Conservation (phyloP, 2,797 vertebrate genomes). For the Lophotriccus pileatus region DNA sequence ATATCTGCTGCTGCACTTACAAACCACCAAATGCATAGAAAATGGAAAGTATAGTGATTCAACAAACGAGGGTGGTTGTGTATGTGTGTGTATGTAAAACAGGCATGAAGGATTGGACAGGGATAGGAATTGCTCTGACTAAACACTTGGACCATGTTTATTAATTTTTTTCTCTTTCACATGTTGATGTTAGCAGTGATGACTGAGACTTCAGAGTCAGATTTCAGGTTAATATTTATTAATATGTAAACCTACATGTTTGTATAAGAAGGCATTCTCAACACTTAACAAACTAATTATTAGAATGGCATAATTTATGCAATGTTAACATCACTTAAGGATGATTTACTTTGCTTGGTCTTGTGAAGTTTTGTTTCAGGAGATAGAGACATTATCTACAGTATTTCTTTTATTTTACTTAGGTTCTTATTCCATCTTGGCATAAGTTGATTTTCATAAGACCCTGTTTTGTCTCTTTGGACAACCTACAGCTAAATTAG, state of each 20-base stretch:
- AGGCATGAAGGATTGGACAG: not conserved
- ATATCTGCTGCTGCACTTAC: not conserved
- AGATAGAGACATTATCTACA: not conserved
- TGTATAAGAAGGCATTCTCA: not conserved
- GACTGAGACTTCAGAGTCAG: not conserved
- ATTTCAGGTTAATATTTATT: not conserved
- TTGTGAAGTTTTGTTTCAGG: not conserved
- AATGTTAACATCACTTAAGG: not conserved
- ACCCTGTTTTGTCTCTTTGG: not conserved
- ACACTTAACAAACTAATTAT: not conserved
- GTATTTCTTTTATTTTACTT: not conserved
- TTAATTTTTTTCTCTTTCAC: not conserved
- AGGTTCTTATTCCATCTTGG: not conserved
- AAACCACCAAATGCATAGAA: not conserved
- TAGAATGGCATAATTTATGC: not conserved
- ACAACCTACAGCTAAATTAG: not conserved
- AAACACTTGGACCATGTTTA: not conserved
- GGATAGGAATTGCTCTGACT: not conserved
- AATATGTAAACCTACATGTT: not conserved
- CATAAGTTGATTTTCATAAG: not conserved
- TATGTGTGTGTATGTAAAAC: not conserved
- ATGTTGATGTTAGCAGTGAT: not conserved
- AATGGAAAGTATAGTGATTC: not conserved
- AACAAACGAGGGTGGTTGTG: not conserved
- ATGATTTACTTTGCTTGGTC: not conserved